phyloP scores from a whole-genome alignment of 2,797 vertebrate genomes.

The Natrix natrix region DNA sequence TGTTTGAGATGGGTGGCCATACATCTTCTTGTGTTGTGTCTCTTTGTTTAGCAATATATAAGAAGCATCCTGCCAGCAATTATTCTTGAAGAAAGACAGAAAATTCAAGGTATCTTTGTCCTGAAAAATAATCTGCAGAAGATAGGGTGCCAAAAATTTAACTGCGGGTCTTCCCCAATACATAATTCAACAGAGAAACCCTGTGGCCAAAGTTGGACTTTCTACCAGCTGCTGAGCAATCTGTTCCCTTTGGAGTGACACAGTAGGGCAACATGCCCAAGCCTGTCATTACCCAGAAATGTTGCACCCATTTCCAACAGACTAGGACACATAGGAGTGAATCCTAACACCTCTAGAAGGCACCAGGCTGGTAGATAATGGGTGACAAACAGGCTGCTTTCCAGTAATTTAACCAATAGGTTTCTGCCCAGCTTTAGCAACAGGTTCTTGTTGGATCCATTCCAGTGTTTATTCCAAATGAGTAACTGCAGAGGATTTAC shows the following conservation, averaged over 20 bases:
- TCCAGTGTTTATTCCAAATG: neutral
- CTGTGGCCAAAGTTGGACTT: neutral
- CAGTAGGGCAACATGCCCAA: neutral
- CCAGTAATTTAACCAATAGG: neutral
- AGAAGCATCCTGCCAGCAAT: neutral
- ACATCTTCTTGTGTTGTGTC: neutral
- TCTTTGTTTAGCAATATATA: neutral
- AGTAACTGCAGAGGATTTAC: neutral
- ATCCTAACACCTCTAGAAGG: neutral
- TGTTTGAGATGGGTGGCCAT: neutral
- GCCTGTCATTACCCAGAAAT: neutral
- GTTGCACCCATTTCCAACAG: neutral
- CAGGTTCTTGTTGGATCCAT: neutral
- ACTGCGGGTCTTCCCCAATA: neutral
- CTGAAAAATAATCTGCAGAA: neutral
- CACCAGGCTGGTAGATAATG: neutral
- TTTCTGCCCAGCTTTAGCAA: neutral
- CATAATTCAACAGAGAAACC: neutral
- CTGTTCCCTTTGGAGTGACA: neutral
- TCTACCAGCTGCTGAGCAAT: neutral
- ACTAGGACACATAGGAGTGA: neutral
- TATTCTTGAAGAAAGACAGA: neutral
- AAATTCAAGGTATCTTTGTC: neutral
- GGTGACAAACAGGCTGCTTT: neutral
- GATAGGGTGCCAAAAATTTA: neutral